Evolutionary conservation across 2,113 vertebrate genomes (phyloP).

Genomic region (Hiodon tergisus): DNA sequence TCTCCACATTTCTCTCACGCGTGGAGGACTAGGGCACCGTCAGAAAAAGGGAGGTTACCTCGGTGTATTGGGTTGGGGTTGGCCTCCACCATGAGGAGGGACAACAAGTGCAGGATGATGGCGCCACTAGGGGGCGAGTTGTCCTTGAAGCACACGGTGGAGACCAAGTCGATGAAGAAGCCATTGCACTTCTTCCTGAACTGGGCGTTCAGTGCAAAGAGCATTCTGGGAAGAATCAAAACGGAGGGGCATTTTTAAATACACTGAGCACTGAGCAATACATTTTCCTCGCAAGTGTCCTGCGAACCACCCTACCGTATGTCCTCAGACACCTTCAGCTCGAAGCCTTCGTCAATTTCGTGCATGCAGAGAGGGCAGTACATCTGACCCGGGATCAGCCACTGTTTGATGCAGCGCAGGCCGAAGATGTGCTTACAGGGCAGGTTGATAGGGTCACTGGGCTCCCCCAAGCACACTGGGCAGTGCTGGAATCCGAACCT

Average conservation of each 20-base stretch:
- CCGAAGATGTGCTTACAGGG: conserved; percentile 64
- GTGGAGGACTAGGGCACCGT: background rate
- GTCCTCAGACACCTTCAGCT: conserved; percentile 44
- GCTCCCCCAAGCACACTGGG: conserved; percentile 54
- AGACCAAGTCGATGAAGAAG: conserved; percentile 88
- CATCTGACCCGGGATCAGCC: conserved; percentile 49
- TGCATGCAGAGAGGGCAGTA: conserved; percentile 58
- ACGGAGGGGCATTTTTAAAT: background rate
- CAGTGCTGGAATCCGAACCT: conserved; percentile 53
- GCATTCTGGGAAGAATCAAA: conserved; percentile 23
- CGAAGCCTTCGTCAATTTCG: conserved; percentile 37
- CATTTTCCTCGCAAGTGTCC: too few species aligned
- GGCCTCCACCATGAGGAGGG: conserved; percentile 70
- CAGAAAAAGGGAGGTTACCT: conserved; percentile 31
- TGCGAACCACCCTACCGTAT: conserved; percentile 51
- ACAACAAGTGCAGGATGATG: conserved; percentile 70
- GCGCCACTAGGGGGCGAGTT: conserved; percentile 67
- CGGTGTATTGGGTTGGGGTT: conserved; percentile 20
- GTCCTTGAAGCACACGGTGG: conserved; percentile 87
- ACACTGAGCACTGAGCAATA: too few species aligned
- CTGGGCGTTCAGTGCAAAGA: conserved; percentile 56
- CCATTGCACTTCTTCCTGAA: conserved; percentile 81
- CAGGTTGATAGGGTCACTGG: conserved; percentile 52
- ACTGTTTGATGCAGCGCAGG: conserved; percentile 47
- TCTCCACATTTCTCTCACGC: background rate